Base-by-base conservation (phyloP, 2,113 vertebrate species). In the Poeciliopsis retropinna region DNA sequence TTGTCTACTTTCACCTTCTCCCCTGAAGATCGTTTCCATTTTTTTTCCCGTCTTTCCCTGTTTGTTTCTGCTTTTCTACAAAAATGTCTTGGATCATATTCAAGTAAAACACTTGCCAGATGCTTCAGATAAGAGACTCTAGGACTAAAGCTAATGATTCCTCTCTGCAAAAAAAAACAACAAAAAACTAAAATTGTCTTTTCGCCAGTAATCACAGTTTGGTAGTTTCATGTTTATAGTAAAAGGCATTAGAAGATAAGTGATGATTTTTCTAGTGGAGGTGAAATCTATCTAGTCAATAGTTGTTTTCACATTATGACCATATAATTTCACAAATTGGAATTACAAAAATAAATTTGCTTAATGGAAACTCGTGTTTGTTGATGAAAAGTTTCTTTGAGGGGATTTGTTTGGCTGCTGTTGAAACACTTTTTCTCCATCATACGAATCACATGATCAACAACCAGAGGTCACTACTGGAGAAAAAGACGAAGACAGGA, bases 81-180 rank as follows among this genome's bases (percentile, higher is more conserved):
- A 28, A 84, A 73, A 83, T 86, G 85, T 75, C 68, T 83, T 82
- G 81, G 73, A 77, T 60, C 64, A 0, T 27, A 73, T 62, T 85
- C 51, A 79, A 34, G 77, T 70, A 80, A 65, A 22, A 72, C 47
- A 28, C 47, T 39, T 54, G 64, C 30, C 65, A 69, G 47, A 69
- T 78, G 65, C 57, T 70, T 80, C 47, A 29, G 44, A 78, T 60
- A 68, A 54, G 70, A 68, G 22, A 41, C 30, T 27, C n/a, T 12
- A 68, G 62, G 57, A 65, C 51, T 63, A 29, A 76, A 25, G 12
- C 11, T 31, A 64, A 19, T 4, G 15, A 57, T n/a, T 57, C 19
- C 8, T 64, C 25, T 64, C 31, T 64, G 15, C 6, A 32, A 64
- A 34, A 34, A 34, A 34, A 34, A 34, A 4, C 3, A 31, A 31